These are phyloP conservation scores for Machimus rusticus DNA, from an alignment of 2,888 invertebrate species.

Conservation along the genomic window DNA sequence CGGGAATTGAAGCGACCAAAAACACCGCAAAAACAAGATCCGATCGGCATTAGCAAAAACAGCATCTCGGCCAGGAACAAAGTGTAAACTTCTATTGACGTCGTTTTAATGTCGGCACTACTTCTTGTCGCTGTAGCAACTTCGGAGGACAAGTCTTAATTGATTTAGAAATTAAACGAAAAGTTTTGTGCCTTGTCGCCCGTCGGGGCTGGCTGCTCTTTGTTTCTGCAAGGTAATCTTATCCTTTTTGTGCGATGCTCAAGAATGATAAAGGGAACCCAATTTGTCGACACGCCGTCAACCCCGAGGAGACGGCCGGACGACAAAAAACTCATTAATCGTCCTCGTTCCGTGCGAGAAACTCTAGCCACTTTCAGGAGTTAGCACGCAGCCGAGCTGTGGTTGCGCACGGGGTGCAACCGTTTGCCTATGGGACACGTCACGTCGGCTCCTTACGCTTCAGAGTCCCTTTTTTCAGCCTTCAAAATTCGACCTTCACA, in stretches of 20 bases:
- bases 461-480: neutral
- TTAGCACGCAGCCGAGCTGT: neutral
- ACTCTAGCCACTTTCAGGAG: neutral
- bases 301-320: neutral
- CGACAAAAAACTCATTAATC: constrained; percentile 15
- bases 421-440: too few species aligned
- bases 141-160: constrained; percentile 38
- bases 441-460: too few species aligned
- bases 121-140: constrained; percentile 27
- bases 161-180: constrained; percentile 42
- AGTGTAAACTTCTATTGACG: constrained; percentile 39
- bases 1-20: constrained; percentile 6
- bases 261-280: constrained; percentile 32
- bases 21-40: constrained; percentile 27
- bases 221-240: constrained; percentile 36
- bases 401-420: neutral
- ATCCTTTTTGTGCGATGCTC: constrained; percentile 32
- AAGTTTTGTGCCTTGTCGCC: constrained; percentile 22
- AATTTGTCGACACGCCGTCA: constrained; percentile 36
- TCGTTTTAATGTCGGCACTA: constrained; percentile 33
- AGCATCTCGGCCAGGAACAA: constrained; percentile 11
- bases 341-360: neutral
- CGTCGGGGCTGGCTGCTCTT: constrained; percentile 5
- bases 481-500: neutral
- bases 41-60: constrained; percentile 5